phyloP scores from a whole-genome alignment of 2,797 vertebrate species.

The Paramormyrops hopkinsi region DNA sequence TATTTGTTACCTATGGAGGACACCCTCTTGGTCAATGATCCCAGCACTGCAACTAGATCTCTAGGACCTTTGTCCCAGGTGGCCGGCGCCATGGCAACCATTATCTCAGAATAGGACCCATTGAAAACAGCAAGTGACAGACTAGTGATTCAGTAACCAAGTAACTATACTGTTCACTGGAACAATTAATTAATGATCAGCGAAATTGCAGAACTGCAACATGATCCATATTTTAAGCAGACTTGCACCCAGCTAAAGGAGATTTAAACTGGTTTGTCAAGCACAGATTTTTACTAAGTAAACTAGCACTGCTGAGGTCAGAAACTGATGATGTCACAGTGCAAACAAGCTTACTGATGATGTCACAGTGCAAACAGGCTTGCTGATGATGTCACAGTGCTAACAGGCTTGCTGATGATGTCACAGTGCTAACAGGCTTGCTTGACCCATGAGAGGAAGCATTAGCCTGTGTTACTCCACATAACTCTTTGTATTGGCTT shows the following conservation, averaged over 20 bases:
- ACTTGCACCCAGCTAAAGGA: neutral
- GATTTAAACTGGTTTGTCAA: neutral
- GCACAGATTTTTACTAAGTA: neutral
- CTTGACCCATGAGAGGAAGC: neutral
- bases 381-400: slow-evolving; percentile 8
- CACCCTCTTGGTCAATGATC: slow-evolving; percentile 13
- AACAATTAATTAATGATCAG: neutral
- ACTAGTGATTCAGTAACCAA: neutral
- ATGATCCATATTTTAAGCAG: neutral
- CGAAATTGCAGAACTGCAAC: neutral
- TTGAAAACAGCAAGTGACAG: slow-evolving; percentile 3
- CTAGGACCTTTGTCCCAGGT: slow-evolving; percentile 22
- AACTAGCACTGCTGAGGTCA: neutral
- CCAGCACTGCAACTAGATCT: slow-evolving; percentile 22
- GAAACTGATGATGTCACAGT: slow-evolving; percentile 10
- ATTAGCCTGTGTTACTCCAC: slow-evolving; percentile 8
- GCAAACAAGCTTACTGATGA: neutral
- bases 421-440: neutral
- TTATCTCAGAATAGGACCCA: slow-evolving; percentile 25
- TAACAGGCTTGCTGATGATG: slow-evolving; percentile 10
- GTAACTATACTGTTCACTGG: neutral
- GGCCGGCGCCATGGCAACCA: slow-evolving; percentile 34
- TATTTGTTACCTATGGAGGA: neutral
- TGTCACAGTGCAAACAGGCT: neutral
- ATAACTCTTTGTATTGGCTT: neutral